Conservation (phyloP, 1,140 invertebrate genomes). For the Leptinotarsa texana region DNA sequence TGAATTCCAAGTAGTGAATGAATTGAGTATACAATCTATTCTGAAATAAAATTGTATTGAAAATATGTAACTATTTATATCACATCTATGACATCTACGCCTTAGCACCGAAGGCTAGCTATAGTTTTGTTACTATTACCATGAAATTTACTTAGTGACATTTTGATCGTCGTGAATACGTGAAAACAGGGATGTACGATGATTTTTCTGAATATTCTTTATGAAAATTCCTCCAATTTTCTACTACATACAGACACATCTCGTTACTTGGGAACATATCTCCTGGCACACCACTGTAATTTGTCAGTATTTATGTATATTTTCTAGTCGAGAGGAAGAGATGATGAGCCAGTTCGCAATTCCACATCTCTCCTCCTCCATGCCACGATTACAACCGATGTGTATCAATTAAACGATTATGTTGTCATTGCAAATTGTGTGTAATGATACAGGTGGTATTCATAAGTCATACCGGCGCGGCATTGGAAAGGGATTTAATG, state of each 20-base stretch:
- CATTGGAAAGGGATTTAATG: conserved; percentile 27
- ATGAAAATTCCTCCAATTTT: background rate
- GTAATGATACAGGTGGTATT: conserved; percentile 35
- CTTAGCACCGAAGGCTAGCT: too few relatives aligned
- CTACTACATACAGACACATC: background rate
- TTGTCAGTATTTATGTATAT: conserved; percentile 31
- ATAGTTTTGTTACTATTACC: too few relatives aligned
- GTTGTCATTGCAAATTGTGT: conserved; percentile 34
- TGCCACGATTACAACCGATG: conserved; percentile 28
- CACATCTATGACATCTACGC: too few relatives aligned
- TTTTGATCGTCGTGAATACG: too few relatives aligned
- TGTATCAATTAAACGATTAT: conserved; percentile 36
- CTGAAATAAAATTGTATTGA: too few relatives aligned
- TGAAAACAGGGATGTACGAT: too few relatives aligned
- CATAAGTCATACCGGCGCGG: conserved; percentile 32
- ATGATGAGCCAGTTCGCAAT: conserved; percentile 31
- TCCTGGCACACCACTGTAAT: conserved; percentile 1
- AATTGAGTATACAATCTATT: too few relatives aligned
- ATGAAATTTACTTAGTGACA: too few relatives aligned
- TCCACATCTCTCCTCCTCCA: conserved; percentile 29
- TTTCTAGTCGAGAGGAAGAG: conserved; percentile 21
- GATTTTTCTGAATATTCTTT: too few relatives aligned
- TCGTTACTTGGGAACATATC: conserved; percentile 7
- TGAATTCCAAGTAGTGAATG: too few relatives aligned
- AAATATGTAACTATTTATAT: too few relatives aligned